Percentiles rank a stretch among this genome's conserved stretches.
Conservation (phyloP, 35 echinoderm and acorn worm species). For the Acanthaster planci region DNA sequence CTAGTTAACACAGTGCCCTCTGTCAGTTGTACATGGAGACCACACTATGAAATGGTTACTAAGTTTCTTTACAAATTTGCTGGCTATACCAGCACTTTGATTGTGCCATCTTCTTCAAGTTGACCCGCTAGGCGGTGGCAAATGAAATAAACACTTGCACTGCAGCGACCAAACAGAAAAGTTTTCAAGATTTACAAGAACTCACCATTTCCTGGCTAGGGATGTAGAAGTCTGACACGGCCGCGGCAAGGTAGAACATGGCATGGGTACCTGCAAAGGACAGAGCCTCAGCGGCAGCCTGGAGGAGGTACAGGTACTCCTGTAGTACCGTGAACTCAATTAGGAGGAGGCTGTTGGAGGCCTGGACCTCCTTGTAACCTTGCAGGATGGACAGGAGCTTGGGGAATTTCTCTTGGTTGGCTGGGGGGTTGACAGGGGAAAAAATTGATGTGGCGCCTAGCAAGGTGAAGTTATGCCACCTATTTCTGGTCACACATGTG, state of each 20-base stretch:
- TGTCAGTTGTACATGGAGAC: too few relatives aligned
- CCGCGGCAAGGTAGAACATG: constrained; percentile 90
- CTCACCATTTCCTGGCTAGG: constrained; percentile 83
- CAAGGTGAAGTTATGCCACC: too few relatives aligned
- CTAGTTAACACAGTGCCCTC: too few relatives aligned
- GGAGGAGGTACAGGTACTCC: constrained; percentile 79
- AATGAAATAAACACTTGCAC: neutral
- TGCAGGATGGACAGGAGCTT: constrained; percentile 47
- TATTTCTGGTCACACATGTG: neutral
- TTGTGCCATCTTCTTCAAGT: too few relatives aligned
- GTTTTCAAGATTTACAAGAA: neutral
- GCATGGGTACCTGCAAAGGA: constrained; percentile 44
- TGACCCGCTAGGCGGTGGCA: too few relatives aligned
- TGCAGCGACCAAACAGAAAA: neutral
- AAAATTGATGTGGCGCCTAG: neutral
- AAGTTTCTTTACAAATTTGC: too few relatives aligned
- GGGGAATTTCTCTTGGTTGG: constrained; percentile 58
- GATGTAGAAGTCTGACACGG: constrained; percentile 96
- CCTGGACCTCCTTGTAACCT: constrained; percentile 58
- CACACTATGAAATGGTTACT: too few relatives aligned
- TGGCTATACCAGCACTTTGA: too few relatives aligned
- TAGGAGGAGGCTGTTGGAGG: constrained; percentile 36
- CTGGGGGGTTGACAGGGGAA: constrained; percentile 22
- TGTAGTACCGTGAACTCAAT: constrained; percentile 63
- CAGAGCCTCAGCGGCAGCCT: constrained; percentile 53